A percentile compares a stretch with the other conserved stretches of the same genome.
These are phyloP conservation scores for Takifugu flavidus DNA, from an alignment of 2,113 vertebrate genomes.

Conservation along the genomic window DNA sequence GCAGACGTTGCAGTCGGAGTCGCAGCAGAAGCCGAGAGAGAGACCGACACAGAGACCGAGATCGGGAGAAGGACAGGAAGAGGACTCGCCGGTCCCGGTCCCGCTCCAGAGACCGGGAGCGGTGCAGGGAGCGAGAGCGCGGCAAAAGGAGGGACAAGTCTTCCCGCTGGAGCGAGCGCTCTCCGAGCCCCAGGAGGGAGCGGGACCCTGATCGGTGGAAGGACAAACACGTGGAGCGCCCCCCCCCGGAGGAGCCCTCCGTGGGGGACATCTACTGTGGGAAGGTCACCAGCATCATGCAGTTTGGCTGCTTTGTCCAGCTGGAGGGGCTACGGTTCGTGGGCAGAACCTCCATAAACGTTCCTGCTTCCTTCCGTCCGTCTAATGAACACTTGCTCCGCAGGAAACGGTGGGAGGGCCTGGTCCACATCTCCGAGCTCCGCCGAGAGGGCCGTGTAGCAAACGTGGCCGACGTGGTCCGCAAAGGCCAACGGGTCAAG, in stretches of 20 bases:
- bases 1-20: constrained; percentile 73
- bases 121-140: constrained; percentile 60
- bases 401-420: constrained; percentile 97
- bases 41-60: constrained; percentile 46
- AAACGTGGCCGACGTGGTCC: constrained; percentile 96
- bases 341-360: no score
- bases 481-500: constrained; percentile 96
- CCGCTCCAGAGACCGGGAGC: constrained; percentile 78
- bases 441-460: constrained; percentile 92
- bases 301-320: constrained; percentile 98
- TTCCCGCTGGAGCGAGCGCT: constrained; percentile 73
- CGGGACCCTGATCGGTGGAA: constrained; percentile 80
- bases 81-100: constrained; percentile 77
- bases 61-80: constrained; percentile 72
- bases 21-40: constrained; percentile 75
- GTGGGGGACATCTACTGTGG: constrained; percentile 97
- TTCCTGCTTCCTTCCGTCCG: no score
- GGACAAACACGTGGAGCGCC: constrained; percentile 92
- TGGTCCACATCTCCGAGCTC: constrained; percentile 97
- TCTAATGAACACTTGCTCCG: no score
- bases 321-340: constrained; percentile 91
- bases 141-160: constrained; percentile 60
- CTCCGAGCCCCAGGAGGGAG: not conserved
- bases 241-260: constrained; percentile 90
- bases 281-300: constrained; percentile 98